Percentiles rank a stretch among this genome's conserved stretches.
phyloP scores from a whole-genome alignment of 1,140 invertebrate genomes.

The Tribolium castaneum region DNA sequence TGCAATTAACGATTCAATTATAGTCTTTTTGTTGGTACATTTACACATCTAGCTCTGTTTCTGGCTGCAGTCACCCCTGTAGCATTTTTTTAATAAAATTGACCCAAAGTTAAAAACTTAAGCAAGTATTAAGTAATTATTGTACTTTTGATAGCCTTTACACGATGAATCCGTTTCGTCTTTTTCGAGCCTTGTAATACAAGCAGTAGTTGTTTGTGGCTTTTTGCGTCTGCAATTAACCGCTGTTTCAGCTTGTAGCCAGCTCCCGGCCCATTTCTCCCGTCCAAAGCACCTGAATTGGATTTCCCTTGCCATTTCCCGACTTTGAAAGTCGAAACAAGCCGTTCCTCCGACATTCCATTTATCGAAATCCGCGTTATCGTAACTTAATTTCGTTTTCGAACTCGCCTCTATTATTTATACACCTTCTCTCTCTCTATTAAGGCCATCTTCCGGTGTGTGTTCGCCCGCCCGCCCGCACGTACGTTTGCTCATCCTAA shows the following conservation, averaged over 20 bases:
- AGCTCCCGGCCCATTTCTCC: background rate
- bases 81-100: too few species aligned
- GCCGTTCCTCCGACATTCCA: background rate
- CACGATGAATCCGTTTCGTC: too few species aligned
- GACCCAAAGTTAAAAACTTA: too few species aligned
- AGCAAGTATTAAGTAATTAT: too few species aligned
- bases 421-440: background rate
- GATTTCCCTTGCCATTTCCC: background rate
- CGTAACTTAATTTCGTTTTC: slow-evolving; percentile 13
- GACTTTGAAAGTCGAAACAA: background rate
- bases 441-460: background rate
- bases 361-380: background rate
- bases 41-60: too few species aligned
- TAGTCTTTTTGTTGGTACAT: too few species aligned
- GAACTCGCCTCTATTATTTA: slow-evolving; percentile 14
- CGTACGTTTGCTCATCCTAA: background rate
- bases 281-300: background rate
- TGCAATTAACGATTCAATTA: too few species aligned
- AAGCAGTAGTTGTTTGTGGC: too few species aligned
- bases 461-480: background rate
- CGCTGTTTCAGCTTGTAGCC: background rate
- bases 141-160: too few species aligned
- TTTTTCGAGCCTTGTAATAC: background rate
- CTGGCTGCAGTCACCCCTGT: too few species aligned
- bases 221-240: background rate